phyloP scores from a whole-genome alignment of 1,140 invertebrate genomes.

The Trichoplusia ni region DNA sequence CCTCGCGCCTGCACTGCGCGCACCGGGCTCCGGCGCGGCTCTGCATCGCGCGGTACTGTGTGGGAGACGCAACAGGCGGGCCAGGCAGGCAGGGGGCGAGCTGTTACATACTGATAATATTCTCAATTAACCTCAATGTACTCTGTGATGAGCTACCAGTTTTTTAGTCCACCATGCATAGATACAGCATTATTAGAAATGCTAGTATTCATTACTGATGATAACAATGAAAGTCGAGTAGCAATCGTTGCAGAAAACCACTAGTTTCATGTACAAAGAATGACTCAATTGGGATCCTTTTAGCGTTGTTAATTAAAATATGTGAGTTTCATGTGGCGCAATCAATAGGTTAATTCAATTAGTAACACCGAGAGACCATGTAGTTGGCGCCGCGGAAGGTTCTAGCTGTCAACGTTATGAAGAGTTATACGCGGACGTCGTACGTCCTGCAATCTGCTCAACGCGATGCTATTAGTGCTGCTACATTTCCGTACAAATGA shows the following conservation, averaged over 20 bases:
- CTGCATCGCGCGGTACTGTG: background rate
- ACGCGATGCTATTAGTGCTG: no score
- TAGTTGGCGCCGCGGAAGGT: background rate
- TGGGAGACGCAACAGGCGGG: background rate
- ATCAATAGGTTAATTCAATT: conserved; percentile 17
- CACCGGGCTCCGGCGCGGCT: background rate
- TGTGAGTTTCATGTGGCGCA: conserved; percentile 3
- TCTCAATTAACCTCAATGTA: background rate
- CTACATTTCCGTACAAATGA: no score
- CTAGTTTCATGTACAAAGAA: background rate
- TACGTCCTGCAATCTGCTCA: no score
- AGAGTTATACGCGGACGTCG: background rate
- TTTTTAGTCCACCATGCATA: background rate
- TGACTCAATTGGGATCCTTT: background rate
- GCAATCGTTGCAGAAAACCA: background rate
- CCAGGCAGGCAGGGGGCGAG: background rate
- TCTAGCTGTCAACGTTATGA: background rate
- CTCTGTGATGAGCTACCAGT: background rate
- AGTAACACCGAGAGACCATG: background rate
- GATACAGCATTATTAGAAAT: background rate
- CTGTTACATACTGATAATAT: background rate
- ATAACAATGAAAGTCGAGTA: background rate
- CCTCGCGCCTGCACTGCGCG: background rate
- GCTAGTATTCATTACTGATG: background rate
- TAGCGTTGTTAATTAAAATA: conserved; percentile 1